Base-by-base conservation (phyloP, 2,888 invertebrate species). In the Epirrhoe tristata region DNA sequence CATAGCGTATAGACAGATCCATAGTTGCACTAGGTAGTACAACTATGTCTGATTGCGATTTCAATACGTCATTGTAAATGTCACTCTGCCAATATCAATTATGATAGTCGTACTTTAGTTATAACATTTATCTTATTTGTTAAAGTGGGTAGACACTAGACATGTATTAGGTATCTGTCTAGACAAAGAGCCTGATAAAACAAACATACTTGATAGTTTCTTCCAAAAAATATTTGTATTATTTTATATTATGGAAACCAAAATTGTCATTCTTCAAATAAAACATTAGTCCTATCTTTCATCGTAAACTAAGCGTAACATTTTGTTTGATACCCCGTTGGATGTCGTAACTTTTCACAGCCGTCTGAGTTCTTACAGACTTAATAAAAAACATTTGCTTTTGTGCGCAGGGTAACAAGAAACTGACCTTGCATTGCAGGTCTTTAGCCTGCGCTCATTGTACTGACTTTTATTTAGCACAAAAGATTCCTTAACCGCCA, bases 381-480 rank as follows among this genome's bases (percentile, higher is more conserved):
- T 63, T 73, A 62, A 74, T 70, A 75, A 75, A 76, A 71, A 79
- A 71, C 74, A 72, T 70, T 70, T 73, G 68, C 58, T 80, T 71
- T 73, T 71, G 58, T 71, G 53, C 48, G 58, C 34, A 14, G 58
- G 46, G 72, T 59, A 56, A 58, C 71, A 73, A 72, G 74, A 74
- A 76, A 66, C 70, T 73, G 69, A 71, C 73, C 73, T 77, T 69
- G 73, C 72, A 71, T 72, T 73, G 75, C 74, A 80, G 76, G 77
- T 80, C 80, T 80, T 80, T 75, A 77, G 74, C 67, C 74, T 65
- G 52, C 51, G 64, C 52, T 80, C 75, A 83, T 87, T 88, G 84
- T 88, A 80, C 81, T 84, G 82, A 83, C 85, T 88, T 88, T 88
- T 88, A 84, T 85, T 85, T 79, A 84, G 82, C 82, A 87, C 85